Percentiles rank a stretch among this genome's conserved stretches.
phyloP scores from a whole-genome alignment of 2,113 vertebrate species.

The Conger conger region DNA sequence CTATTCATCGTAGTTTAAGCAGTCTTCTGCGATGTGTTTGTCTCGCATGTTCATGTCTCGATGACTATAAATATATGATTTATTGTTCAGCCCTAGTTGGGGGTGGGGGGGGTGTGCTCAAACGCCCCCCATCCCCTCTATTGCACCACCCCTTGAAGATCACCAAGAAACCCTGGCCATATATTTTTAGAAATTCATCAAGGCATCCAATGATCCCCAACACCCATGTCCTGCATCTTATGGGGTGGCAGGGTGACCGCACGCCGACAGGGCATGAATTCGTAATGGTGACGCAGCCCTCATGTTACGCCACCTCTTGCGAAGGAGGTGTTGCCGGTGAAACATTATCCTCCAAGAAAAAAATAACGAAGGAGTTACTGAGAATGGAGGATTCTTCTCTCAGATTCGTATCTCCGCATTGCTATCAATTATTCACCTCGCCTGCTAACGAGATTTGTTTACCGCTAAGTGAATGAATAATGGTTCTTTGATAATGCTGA shows the following conservation, averaged over 20 bases:
- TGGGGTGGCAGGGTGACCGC: too few species aligned
- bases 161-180: background rate
- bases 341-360: background rate
- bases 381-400: background rate
- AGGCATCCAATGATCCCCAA: background rate
- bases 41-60: too few species aligned
- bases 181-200: background rate
- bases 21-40: too few species aligned
- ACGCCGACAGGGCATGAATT: background rate
- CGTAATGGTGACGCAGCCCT: background rate
- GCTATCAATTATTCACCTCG: constrained; percentile 17
- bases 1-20: too few species aligned
- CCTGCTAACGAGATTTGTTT: background rate
- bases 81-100: too few species aligned
- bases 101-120: background rate
- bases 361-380: background rate
- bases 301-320: background rate
- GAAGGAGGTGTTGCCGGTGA: background rate
- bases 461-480: constrained; percentile 5
- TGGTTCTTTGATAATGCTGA: background rate
- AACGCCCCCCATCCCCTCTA: too few species aligned
- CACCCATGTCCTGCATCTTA: background rate
- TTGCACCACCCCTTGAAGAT: background rate
- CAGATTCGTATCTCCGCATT: background rate
- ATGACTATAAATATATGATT: too few species aligned